Conservation (phyloP, 2,888 invertebrate genomes). For the Sesamia inferens region DNA sequence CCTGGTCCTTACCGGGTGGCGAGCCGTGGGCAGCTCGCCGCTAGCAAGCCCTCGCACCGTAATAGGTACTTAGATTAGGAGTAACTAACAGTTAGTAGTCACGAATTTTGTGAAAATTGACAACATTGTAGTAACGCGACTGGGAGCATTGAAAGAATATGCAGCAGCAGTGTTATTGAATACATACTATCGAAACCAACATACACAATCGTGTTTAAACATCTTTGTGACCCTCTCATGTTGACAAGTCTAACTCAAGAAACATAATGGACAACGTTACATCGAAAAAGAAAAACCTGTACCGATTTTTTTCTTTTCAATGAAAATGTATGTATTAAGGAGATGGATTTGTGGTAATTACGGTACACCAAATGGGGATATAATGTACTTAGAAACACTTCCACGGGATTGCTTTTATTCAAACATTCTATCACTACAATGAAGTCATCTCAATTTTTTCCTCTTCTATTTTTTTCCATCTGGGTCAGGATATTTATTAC, state of each 20-base stretch:
- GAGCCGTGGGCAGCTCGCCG: too few species aligned
- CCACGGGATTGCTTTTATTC: slow-evolving; percentile 42
- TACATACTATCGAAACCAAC: not conserved
- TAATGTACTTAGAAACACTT: slow-evolving; percentile 28
- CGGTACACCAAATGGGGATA: too few species aligned
- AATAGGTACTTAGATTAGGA: not conserved
- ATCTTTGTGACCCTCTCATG: slow-evolving; percentile 6
- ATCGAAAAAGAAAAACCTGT: not conserved
- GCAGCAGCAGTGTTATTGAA: not conserved
- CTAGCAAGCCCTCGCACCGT: too few species aligned
- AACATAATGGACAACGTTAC: not conserved
- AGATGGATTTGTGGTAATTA: too few species aligned
- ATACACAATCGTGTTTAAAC: not conserved
- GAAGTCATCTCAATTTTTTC: slow-evolving; percentile 47
- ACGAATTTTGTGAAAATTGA: not conserved
- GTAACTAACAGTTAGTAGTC: not conserved
- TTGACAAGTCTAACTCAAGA: not conserved
- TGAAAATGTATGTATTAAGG: too few species aligned
- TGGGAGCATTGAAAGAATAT: not conserved
- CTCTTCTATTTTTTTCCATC: slow-evolving; percentile 45
- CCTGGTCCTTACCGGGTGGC: too few species aligned
- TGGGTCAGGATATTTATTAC: slow-evolving; percentile 33
- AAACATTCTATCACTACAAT: slow-evolving; percentile 48
- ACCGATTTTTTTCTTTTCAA: too few species aligned
- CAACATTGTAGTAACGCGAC: not conserved